Base-by-base conservation (phyloP, 2,888 invertebrate species). In the Eupithecia dodoneata region DNA sequence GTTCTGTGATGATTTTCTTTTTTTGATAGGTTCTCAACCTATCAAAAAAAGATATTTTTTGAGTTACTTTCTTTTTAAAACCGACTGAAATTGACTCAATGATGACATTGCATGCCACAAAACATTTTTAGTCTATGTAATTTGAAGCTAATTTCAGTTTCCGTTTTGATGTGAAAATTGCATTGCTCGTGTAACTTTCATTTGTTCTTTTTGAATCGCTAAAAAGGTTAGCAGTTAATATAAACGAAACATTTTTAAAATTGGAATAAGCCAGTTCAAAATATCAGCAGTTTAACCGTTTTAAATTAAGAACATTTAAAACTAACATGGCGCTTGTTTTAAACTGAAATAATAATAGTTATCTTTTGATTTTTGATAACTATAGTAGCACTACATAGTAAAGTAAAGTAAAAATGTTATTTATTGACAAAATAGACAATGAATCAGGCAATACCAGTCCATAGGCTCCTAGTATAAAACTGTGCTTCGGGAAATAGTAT, bases 111-210 rank as follows among this genome's bases (percentile, higher is more conserved):
- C 81, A 81, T 81, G 81, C 59, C 71, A 55, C 71, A 47, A 73
- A 76, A 55, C 76, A 79, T 79, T 76, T 72, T 44, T 70, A 63
- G 72, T 74, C 69, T 63, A 74, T 74, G 76, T 79, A 79, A 78
- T 78, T 78, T 76, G 59, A 76, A 76, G 69, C 70, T 78, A 81
- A 78, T 81, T 73, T 63, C 7, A 42, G 71, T 72, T 76, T 75
- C 30, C 41, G 66, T 72, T 78, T 79, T 73, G 69, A 79, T 72
- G 75, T 78, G 74, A 74, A 81, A 80, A 81, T 76, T 74, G 73
- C 75, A 76, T 66, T 44, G 65, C 63, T 52, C 70, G 41, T 59
- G 59, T 74, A 63, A 74, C 47, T 66, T 73, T 55, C 15, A 41
- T 63, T 65, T 71, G 70, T 70, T 45, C 30, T 67, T 66, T 66